phyloP scores from a whole-genome alignment of 2,797 vertebrate species.

The Arrhamphus sclerolepis region DNA sequence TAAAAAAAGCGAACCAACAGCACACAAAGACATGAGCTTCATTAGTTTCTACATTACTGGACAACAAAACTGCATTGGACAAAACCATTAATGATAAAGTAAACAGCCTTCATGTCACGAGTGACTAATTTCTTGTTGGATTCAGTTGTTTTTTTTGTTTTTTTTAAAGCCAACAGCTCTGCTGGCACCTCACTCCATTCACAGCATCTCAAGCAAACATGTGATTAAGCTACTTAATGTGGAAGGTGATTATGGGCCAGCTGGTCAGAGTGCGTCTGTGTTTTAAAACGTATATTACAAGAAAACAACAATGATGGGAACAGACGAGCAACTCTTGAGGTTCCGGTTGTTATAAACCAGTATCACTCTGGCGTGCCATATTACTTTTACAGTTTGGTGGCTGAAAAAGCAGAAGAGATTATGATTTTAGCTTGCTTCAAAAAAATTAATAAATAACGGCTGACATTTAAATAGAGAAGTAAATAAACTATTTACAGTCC shows the following conservation, averaged over 20 bases:
- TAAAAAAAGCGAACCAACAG: no score
- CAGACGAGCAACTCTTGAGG: no score
- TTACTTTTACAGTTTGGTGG: not conserved
- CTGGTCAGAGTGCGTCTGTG: conserved; percentile 42
- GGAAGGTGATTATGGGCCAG: conserved; percentile 73
- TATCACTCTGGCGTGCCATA: no score
- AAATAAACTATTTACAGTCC: conserved; percentile 34
- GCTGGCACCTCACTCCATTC: conserved; percentile 29
- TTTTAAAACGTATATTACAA: not conserved
- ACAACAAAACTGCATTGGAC: not conserved
- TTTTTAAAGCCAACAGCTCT: conserved; percentile 22
- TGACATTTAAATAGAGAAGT: conserved; percentile 26
- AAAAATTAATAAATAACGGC: no score
- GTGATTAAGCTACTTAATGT: conserved; percentile 77
- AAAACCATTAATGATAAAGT: not conserved
- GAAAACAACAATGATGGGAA: not conserved
- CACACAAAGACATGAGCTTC: no score
- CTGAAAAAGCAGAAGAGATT: conserved; percentile 26
- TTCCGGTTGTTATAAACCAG: no score
- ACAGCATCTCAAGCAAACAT: conserved; percentile 37
- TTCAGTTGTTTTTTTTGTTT: not conserved
- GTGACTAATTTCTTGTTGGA: conserved; percentile 20
- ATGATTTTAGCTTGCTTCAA: not conserved
- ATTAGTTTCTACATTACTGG: no score
- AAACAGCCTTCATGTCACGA: not conserved